These are phyloP conservation scores for Laterallus jamaicensis DNA, from an alignment of 2,113 vertebrate species.

Conservation along the genomic window DNA sequence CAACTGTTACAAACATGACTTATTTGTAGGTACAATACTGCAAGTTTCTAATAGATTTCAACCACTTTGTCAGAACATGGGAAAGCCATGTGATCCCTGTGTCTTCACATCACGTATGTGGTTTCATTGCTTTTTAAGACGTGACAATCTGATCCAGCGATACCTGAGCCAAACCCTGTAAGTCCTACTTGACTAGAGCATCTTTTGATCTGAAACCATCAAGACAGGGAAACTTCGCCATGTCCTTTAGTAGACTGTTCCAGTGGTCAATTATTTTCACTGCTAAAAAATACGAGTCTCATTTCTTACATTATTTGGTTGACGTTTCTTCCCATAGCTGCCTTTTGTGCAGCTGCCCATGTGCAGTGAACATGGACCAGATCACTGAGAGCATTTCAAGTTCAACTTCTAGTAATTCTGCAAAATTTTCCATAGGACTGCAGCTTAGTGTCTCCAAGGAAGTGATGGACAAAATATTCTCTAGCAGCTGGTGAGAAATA, in stretches of 20 bases:
- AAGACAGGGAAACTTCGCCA: background rate
- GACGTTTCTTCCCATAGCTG: background rate
- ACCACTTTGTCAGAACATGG: background rate
- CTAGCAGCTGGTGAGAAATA: background rate
- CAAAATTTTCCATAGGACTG: background rate
- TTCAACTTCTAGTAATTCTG: background rate
- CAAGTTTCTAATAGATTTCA: background rate
- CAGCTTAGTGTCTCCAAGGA: background rate
- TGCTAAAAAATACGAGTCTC: background rate
- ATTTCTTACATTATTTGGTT: background rate
- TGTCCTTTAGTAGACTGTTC: constrained; percentile 1
- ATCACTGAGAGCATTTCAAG: background rate
- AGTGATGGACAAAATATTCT: background rate
- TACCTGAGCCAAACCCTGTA: background rate
- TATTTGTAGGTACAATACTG: background rate
- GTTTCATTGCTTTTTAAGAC: background rate
- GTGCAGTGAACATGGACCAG: background rate
- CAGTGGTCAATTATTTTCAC: background rate
- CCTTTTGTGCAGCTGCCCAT: background rate
- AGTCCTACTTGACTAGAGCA: background rate
- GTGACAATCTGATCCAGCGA: background rate
- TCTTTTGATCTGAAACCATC: background rate
- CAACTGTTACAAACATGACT: background rate
- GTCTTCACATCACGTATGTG: fast-evolving
- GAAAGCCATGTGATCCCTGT: background rate